These are phyloP conservation scores for Eupithecia tripunctaria DNA, from an alignment of 2,888 invertebrate species.

Conservation along the genomic window DNA sequence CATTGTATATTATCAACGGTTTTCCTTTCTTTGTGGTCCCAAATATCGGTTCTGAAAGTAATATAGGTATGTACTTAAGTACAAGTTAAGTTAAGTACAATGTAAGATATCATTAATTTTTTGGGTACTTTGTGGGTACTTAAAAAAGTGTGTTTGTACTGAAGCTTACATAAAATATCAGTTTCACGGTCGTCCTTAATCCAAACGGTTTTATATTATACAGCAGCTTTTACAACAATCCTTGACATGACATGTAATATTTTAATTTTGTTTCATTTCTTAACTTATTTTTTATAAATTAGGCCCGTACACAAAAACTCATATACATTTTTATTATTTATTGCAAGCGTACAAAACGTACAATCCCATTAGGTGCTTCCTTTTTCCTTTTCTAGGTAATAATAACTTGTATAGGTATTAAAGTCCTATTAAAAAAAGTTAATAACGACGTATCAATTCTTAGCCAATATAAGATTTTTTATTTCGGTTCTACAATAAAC, in stretches of 20 bases:
- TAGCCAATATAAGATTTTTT: neutral
- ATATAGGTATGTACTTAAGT: neutral
- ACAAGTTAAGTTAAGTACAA: neutral
- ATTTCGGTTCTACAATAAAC: neutral
- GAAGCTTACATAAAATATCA: neutral
- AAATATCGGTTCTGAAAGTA: conserved; percentile 21
- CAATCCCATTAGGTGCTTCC: too few relatives aligned
- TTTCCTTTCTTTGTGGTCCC: conserved; percentile 20
- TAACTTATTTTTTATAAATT: too few relatives aligned
- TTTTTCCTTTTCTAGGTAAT: too few relatives aligned
- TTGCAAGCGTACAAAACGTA: too few relatives aligned
- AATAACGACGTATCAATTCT: neutral
- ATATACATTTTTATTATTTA: too few relatives aligned
- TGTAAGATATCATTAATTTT: neutral
- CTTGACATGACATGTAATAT: too few relatives aligned
- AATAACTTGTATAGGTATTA: too few relatives aligned
- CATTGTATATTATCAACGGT: conserved; percentile 17
- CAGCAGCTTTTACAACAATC: too few relatives aligned
- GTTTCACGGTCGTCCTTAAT: neutral
- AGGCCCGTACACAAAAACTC: too few relatives aligned
- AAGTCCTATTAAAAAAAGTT: too few relatives aligned
- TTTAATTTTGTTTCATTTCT: too few relatives aligned
- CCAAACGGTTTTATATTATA: neutral
- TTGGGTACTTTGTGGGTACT: neutral
- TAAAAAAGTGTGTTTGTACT: neutral